phyloP scores from a whole-genome alignment of 2,113 vertebrate species.

The Beaufortia kweichowensis region DNA sequence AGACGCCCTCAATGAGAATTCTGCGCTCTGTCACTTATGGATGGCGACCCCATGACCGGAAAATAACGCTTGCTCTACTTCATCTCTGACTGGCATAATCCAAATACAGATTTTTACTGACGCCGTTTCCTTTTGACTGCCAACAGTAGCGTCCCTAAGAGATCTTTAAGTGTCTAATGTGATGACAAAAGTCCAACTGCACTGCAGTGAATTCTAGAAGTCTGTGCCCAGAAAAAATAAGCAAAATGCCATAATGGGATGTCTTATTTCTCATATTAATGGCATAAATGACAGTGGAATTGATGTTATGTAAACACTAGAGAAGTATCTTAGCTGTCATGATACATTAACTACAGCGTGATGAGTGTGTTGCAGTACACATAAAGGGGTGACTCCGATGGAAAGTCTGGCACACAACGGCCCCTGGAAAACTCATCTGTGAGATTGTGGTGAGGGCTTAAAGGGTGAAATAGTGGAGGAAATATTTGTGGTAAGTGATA shows the following conservation, averaged over 20 bases:
- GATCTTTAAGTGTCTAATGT: slow-evolving; percentile 58
- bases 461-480: slow-evolving; percentile 31
- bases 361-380: slow-evolving; percentile 28
- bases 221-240: not conserved
- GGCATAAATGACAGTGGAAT: slow-evolving; percentile 35
- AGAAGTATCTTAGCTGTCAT: slow-evolving; percentile 19
- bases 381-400: slow-evolving; percentile 15
- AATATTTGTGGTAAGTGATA: slow-evolving; percentile 55
- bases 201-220: slow-evolving; percentile 64
- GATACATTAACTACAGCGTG: slow-evolving; percentile 33
- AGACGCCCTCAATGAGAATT: slow-evolving; percentile 18
- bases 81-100: not conserved
- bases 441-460: slow-evolving; percentile 41
- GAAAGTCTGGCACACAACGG: slow-evolving; percentile 20
- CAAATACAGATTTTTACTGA: slow-evolving; percentile 21
- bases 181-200: slow-evolving; percentile 63
- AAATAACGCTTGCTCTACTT: not conserved
- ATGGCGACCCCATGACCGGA: slow-evolving; percentile 2
- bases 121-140: slow-evolving; percentile 47
- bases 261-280: slow-evolving; percentile 41
- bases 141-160: slow-evolving; percentile 58
- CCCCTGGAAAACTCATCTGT: slow-evolving; percentile 55
- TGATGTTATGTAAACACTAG: slow-evolving; percentile 26
- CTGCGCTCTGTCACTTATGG: slow-evolving; percentile 20
- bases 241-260: slow-evolving; percentile 22